phyloP scores from a whole-genome alignment of 2,888 invertebrate species.

The Sesia bembeciformis region DNA sequence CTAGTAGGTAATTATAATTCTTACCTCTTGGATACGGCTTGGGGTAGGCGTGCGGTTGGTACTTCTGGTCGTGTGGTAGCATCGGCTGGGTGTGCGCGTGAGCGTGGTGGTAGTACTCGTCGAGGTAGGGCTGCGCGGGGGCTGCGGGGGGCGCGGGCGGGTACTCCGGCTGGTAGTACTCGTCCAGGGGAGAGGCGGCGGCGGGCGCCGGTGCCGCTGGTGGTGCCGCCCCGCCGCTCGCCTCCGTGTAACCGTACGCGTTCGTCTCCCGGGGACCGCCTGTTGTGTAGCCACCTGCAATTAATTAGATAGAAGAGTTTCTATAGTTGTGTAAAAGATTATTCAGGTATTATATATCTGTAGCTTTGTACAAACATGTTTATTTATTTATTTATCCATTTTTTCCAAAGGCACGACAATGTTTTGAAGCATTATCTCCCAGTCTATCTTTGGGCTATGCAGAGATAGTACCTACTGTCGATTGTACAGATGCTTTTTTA shows the following conservation, averaged over 20 bases:
- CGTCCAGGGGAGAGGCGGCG: slow-evolving; percentile 69
- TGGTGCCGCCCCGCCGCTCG: slow-evolving; percentile 35
- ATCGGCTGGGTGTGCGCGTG: slow-evolving; percentile 78
- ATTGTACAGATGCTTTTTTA: too few relatives aligned
- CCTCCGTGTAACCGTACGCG: slow-evolving; percentile 64
- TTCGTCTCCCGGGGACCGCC: slow-evolving; percentile 69
- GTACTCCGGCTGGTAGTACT: slow-evolving; percentile 66
- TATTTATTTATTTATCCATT: too few relatives aligned
- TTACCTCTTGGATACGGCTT: slow-evolving; percentile 83
- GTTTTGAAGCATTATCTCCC: too few relatives aligned
- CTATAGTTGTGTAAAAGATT: too few relatives aligned
- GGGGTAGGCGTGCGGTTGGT: slow-evolving; percentile 79
- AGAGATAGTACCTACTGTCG: too few relatives aligned
- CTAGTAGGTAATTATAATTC: slow-evolving; percentile 9
- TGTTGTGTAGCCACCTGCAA: slow-evolving; percentile 73
- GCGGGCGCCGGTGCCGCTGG: slow-evolving; percentile 41
- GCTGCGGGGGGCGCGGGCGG: slow-evolving; percentile 51
- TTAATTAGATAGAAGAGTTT: too few relatives aligned
- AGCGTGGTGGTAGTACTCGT: slow-evolving; percentile 84
- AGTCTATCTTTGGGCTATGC: too few relatives aligned
- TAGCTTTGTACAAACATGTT: too few relatives aligned
- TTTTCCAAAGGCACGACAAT: too few relatives aligned
- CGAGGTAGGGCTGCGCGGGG: slow-evolving; percentile 75
- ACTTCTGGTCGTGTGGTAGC: slow-evolving; percentile 79
- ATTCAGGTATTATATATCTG: too few relatives aligned